Base-by-base conservation (phyloP, 2,888 invertebrate genomes). In the Eurytoma californica region DNA sequence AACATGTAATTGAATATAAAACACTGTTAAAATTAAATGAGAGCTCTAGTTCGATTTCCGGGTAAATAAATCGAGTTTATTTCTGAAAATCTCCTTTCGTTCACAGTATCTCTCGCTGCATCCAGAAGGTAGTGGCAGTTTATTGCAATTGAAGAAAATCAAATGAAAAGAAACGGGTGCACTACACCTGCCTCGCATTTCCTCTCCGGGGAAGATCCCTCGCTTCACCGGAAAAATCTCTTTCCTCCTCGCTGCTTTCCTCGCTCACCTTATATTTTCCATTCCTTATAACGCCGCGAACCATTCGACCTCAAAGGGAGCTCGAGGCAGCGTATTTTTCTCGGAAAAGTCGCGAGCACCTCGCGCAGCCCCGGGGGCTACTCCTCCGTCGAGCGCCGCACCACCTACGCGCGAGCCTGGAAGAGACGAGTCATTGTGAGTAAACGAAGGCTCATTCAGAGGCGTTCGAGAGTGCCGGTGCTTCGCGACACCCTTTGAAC, bases 331-430 rank as follows among this genome's bases (percentile, higher is more conserved):
- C 30, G 30, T 49, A 65, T 69, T 55, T 60, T 80, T 73, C 80
- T 61, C 66, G 63, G 73, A 77, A 80, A 77, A 77, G 60, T 77
- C 77, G 75, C 72, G 39, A 61, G 57, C 49, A 1, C 51, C n/a
- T 53, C 12, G 28, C 16, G 28, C 18, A 67, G 14, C 57, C 30
- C 70, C n/a, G 60, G 39, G 3, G 5, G n/a, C 24, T 16, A 20
- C 18, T 28, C 7, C 13, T 30, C 24, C 55, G 28, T 55, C 55
- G 55, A 12, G 14, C n/a, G 0, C 13, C 24, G 49, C n/a, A 70
- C 20, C 60, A 24, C 2, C 20, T 16, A 47, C 70, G 16, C 47
- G 53, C 30, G 39, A 55, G 61, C 2, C 72, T 5, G 39, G 49
- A 65, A 53, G 63, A 47, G 53, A 28, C 9, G 57, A 57, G 18